phyloP scores from a whole-genome alignment of 1,140 invertebrate genomes.

The Rhopalosiphum maidis region DNA sequence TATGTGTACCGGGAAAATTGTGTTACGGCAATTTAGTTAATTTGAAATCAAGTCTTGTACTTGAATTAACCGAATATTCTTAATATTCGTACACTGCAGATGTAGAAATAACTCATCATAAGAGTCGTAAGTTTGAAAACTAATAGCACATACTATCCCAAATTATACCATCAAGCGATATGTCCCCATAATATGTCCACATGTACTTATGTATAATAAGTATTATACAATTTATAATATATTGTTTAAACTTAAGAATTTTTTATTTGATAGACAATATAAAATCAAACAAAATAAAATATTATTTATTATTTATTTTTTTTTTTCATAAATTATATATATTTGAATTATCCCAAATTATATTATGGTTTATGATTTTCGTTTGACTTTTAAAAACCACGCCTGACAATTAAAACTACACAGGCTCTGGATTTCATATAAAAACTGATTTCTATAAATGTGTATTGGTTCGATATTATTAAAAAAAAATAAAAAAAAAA shows the following conservation, averaged over 20 bases:
- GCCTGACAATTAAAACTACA: not conserved
- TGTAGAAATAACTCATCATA: not conserved
- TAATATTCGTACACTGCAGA: not conserved
- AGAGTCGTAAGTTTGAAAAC: not conserved
- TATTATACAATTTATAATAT: too few species aligned
- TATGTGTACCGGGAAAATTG: not conserved
- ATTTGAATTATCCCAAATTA: not conserved
- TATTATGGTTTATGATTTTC: not conserved
- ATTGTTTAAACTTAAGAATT: too few species aligned
- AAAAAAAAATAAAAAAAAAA: not conserved
- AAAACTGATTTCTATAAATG: not conserved
- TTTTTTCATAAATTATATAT: not conserved
- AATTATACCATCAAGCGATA: not conserved
- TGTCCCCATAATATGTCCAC: too few species aligned
- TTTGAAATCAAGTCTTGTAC: not conserved
- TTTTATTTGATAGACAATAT: not conserved
- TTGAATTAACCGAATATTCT: not conserved
- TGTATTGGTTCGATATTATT: not conserved
- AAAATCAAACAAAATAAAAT: not conserved
- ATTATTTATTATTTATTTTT: not conserved
- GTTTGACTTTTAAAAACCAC: not conserved
- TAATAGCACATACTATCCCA: not conserved
- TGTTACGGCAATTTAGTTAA: not conserved
- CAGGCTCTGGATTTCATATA: not conserved
- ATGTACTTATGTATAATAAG: too few species aligned